phyloP scores from a whole-genome alignment of 2,888 invertebrate genomes.

The Melikaiella ostensackeni region DNA sequence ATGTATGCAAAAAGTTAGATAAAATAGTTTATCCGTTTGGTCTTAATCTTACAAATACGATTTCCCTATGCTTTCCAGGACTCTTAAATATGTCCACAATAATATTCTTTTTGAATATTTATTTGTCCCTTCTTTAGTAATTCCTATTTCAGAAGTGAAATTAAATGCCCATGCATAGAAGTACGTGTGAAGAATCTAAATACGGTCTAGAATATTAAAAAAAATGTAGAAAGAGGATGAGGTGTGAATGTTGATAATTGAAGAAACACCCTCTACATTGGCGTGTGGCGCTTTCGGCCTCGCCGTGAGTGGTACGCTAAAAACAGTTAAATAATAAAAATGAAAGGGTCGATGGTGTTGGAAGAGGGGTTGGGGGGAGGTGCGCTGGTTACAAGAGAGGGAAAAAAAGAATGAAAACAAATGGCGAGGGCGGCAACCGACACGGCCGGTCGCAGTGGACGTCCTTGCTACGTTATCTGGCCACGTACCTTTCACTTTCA shows the following conservation, averaged over 20 bases:
- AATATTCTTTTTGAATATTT: too few relatives aligned
- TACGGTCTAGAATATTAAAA: not conserved
- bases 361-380: not conserved
- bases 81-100: too few relatives aligned
- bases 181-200: constrained; percentile 10
- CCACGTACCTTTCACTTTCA: constrained; percentile 76
- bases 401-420: constrained; percentile 60
- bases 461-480: constrained; percentile 77
- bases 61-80: too few relatives aligned
- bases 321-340: constrained; percentile 41
- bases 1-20: too few relatives aligned
- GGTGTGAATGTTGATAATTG: constrained; percentile 33
- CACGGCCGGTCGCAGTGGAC: constrained; percentile 72
- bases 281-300: constrained; percentile 28
- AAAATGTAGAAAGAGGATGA: constrained; percentile 17
- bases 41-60: too few relatives aligned
- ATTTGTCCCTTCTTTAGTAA: not conserved
- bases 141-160: not conserved
- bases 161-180: not conserved
- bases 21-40: too few relatives aligned
- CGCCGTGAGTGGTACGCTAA: constrained; percentile 24
- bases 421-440: constrained; percentile 73
- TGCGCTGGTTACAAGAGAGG: constrained; percentile 18
- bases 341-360: constrained; percentile 31
- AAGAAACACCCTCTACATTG: constrained; percentile 39